Conservation (phyloP, 2,113 vertebrate genomes). For the Mustelus asterias region DNA sequence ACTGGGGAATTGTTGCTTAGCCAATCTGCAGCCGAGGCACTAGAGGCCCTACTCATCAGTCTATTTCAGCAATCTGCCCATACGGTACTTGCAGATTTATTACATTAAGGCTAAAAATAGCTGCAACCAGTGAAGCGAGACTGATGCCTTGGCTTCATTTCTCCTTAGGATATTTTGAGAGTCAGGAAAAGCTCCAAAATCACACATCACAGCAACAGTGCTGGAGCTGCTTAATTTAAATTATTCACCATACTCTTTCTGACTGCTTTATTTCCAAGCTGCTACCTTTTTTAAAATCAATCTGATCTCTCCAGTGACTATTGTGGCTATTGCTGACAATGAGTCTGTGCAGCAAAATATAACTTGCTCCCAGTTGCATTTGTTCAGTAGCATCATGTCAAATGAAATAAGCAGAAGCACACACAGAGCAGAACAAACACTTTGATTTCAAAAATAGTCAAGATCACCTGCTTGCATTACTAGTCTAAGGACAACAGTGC, state of each 20-base stretch:
- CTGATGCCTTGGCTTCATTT: slow-evolving; percentile 36
- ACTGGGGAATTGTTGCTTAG: slow-evolving; percentile 35
- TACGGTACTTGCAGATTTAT: slow-evolving; percentile 36
- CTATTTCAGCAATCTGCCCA: slow-evolving; percentile 41
- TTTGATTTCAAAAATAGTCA: neutral
- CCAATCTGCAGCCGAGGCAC: slow-evolving; percentile 36
- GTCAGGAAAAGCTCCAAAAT: neutral
- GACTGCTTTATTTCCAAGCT: neutral
- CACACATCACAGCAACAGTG: neutral
- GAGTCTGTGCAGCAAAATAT: neutral
- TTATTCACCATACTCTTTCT: neutral
- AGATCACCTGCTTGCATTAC: neutral
- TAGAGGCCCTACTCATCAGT: slow-evolving; percentile 42
- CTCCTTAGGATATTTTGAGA: neutral
- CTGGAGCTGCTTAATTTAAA: neutral
- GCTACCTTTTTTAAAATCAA: neutral
- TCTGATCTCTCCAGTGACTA: neutral
- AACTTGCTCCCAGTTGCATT: neutral
- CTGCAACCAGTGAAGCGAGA: slow-evolving; percentile 41
- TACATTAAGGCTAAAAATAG: slow-evolving; percentile 43
- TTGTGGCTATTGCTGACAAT: no score
- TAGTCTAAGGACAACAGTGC: neutral
- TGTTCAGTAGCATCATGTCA: neutral
- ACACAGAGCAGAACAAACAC: neutral
- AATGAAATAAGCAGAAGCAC: neutral